Evolutionary conservation across 2,113 vertebrate genomes (phyloP).

Genomic region (Enhydra lutris): DNA sequence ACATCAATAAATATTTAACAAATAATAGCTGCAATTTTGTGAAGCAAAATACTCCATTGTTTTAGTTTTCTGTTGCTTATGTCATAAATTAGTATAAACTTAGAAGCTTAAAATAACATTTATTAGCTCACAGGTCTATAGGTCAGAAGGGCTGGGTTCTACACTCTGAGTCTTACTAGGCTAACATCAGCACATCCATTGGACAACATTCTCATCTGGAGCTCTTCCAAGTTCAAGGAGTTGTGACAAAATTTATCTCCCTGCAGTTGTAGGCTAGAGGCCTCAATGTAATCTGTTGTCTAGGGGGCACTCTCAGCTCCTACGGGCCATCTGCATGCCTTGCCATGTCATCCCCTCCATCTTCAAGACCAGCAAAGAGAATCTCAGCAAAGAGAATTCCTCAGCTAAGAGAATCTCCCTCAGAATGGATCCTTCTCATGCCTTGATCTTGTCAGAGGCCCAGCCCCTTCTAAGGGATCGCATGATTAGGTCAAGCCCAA

Average conservation of each 20-base stretch:
- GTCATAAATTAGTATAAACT: not conserved
- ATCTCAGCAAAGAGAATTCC: too few relatives aligned
- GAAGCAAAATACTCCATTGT: slow-evolving; percentile 60
- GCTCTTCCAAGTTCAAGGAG: not conserved
- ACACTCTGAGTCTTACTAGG: not conserved
- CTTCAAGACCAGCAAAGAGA: not conserved
- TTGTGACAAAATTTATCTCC: not conserved
- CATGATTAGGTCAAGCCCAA: not conserved
- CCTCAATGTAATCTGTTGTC: not conserved
- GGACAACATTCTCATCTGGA: not conserved
- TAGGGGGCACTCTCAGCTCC: too few relatives aligned
- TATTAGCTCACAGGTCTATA: not conserved
- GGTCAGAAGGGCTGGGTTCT: not conserved
- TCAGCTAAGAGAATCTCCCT: not conserved
- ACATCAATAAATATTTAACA: slow-evolving; percentile 90
- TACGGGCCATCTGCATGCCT: not conserved
- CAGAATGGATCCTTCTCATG: fast-evolving
- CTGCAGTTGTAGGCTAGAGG: fast-evolving
- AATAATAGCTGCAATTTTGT: slow-evolving; percentile 71
- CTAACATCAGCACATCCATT: not conserved
- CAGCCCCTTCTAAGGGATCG: not conserved
- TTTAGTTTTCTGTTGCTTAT: not conserved
- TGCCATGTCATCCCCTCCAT: fast-evolving
- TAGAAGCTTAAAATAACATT: not conserved
- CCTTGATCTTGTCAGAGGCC: not conserved